phyloP scores from a whole-genome alignment of 2,888 invertebrate genomes.

The Napeogenes sylphis region DNA sequence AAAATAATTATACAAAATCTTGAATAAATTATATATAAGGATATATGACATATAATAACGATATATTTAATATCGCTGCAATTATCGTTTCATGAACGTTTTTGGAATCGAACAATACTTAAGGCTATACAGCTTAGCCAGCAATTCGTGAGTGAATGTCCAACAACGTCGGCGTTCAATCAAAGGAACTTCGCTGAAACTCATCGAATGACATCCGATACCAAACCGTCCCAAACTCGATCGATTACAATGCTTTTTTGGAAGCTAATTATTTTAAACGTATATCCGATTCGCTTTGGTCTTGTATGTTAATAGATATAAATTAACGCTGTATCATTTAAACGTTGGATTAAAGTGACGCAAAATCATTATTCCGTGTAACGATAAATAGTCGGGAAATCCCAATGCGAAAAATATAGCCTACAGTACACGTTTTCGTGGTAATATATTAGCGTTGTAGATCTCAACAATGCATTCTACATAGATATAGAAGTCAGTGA shows the following conservation, averaged over 20 bases:
- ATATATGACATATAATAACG: not conserved
- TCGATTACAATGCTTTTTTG: slow-evolving; percentile 39
- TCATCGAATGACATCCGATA: slow-evolving; percentile 57
- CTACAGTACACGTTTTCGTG: slow-evolving; percentile 51
- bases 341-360: slow-evolving; percentile 20
- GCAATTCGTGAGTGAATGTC: slow-evolving; percentile 69
- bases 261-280: slow-evolving; percentile 29
- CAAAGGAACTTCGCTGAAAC: slow-evolving; percentile 69
- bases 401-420: slow-evolving; percentile 51
- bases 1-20: not conserved
- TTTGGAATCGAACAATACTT: slow-evolving; percentile 55
- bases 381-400: slow-evolving; percentile 52
- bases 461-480: slow-evolving; percentile 49
- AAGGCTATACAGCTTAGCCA: slow-evolving; percentile 39
- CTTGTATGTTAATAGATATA: slow-evolving; percentile 17
- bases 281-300: slow-evolving; percentile 34
- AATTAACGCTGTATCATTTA: slow-evolving; percentile 10
- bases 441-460: slow-evolving; percentile 61
- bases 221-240: slow-evolving; percentile 45
- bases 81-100: slow-evolving; percentile 48
- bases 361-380: slow-evolving; percentile 30
- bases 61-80: slow-evolving; percentile 26
- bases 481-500: slow-evolving; percentile 44
- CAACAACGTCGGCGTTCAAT: slow-evolving; percentile 66
- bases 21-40: not conserved